These are phyloP conservation scores for Agelaius tricolor DNA, from an alignment of 2,113 vertebrate genomes.

Conservation along the genomic window DNA sequence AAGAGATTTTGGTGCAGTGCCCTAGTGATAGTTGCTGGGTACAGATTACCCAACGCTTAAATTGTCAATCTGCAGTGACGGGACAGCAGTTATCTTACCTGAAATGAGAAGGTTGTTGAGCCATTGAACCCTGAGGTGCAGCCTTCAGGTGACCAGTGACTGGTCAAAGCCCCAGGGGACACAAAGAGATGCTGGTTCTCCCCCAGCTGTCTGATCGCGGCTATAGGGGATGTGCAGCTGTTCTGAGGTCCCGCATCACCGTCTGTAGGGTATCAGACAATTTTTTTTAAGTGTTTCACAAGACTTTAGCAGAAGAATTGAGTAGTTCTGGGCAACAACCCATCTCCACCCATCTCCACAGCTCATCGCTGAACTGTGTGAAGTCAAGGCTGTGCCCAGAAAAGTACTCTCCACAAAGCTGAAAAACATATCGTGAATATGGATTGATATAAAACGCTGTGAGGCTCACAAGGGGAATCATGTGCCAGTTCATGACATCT, in stretches of 20 bases:
- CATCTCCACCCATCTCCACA: background rate
- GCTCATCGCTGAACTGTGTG: background rate
- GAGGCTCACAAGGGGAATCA: background rate
- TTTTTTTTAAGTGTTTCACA: background rate
- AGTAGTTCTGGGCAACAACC: background rate
- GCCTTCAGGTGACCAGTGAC: background rate
- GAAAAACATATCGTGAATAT: background rate
- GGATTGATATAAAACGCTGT: background rate
- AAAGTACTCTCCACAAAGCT: background rate
- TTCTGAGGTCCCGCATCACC: background rate
- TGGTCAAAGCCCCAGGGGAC: background rate
- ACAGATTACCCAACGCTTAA: background rate
- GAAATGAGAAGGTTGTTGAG: background rate
- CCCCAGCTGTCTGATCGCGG: fast-evolving
- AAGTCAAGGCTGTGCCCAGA: background rate
- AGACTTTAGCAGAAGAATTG: background rate
- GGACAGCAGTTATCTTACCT: background rate
- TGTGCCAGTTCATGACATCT: background rate
- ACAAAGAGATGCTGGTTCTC: background rate
- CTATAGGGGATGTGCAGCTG: background rate
- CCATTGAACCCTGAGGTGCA: background rate
- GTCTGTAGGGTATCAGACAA: background rate
- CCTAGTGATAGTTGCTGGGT: background rate
- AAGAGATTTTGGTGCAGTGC: background rate
- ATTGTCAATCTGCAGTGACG: background rate